These are phyloP conservation scores for Dunckerocampus dactyliophorus DNA, from an alignment of 2,113 vertebrate species.

Conservation along the genomic window DNA sequence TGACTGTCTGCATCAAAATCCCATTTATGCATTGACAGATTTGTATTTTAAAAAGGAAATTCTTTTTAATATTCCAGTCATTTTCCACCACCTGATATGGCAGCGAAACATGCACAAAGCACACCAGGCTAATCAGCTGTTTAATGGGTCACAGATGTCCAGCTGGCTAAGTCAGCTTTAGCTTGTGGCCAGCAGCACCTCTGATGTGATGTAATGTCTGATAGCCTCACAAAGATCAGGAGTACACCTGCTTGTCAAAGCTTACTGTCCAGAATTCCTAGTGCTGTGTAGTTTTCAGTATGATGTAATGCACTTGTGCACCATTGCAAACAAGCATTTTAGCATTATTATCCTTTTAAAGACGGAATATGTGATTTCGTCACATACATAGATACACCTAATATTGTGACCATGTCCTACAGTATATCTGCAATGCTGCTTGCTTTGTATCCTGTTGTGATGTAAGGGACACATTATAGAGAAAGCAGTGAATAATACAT, in stretches of 20 bases:
- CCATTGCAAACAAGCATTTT: no score
- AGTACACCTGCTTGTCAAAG: constrained; percentile 26
- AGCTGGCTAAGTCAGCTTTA: constrained; percentile 56
- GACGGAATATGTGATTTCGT: background rate
- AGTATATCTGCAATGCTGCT: constrained; percentile 34
- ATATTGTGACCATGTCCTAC: background rate
- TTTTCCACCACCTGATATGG: background rate
- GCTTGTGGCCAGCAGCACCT: constrained; percentile 43
- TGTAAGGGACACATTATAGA: constrained; percentile 18
- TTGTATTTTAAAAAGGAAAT: no score
- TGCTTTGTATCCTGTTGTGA: constrained; percentile 39
- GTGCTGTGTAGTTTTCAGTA: no score
- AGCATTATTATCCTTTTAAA: no score
- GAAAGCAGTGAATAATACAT: constrained; percentile 52
- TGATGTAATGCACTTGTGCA: no score
- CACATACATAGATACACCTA: background rate
- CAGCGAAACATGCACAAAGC: constrained; percentile 8
- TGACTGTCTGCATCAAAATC: no score
- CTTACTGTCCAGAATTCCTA: background rate
- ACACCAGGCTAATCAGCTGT: constrained; percentile 51
- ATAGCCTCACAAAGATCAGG: constrained; percentile 38
- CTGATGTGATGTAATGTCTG: constrained; percentile 54
- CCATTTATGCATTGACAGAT: no score
- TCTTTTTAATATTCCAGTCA: no score
- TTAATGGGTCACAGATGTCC: constrained; percentile 51